Base-by-base conservation (phyloP, 2,888 invertebrate species). In the Rhamphomyia laevipes region DNA sequence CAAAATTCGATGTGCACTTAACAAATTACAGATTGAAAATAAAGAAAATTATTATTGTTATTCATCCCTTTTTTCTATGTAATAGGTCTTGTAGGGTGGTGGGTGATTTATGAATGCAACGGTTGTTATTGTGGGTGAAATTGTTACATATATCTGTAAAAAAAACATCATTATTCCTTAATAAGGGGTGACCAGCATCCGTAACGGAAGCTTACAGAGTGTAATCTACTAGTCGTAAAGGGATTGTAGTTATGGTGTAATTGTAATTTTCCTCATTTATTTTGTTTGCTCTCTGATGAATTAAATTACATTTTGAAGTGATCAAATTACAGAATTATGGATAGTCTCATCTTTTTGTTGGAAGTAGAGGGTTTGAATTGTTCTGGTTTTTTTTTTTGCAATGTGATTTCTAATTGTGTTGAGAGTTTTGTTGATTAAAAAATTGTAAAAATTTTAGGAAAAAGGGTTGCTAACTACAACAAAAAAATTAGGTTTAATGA, bases 1-100 rank as follows among this genome's bases (percentile, higher is more conserved):
- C 7, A n/a, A 27, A 27, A 27, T 27, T 27, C 23, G 23, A n/a
- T 11, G 18, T 66, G 63, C 68, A 67, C 66, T 68, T 68, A 68
- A 68, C 66, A 68, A 68, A 68, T 68, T 68, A 67, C 67, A 67
- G 68, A 67, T 67, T 66, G 63, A 65, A 67, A 27, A 27, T 2
- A 9, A 27, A 4, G 23, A 66, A 63, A 65, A 66, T 65, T 66
- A 40, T 40, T 11, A 18, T 40, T 12, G 21, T 21, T 42, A 15
- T 42, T n/a, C 21, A 42, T n/a, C 42, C 42, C n/a, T 21, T 21
- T 27, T 27, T 27, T 27, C 21, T 21, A 5, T 21, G 21, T 21
- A 27, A 27, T 27, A 2, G 23, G 4, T 7, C 23, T 27, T 27
- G 23, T 27, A 27, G 6, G 23, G 23, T 27, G 9, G 23, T 27